These are phyloP conservation scores for Melanotaenia trifasciata DNA, from an alignment of 2,797 vertebrate genomes.

Conservation along the genomic window DNA sequence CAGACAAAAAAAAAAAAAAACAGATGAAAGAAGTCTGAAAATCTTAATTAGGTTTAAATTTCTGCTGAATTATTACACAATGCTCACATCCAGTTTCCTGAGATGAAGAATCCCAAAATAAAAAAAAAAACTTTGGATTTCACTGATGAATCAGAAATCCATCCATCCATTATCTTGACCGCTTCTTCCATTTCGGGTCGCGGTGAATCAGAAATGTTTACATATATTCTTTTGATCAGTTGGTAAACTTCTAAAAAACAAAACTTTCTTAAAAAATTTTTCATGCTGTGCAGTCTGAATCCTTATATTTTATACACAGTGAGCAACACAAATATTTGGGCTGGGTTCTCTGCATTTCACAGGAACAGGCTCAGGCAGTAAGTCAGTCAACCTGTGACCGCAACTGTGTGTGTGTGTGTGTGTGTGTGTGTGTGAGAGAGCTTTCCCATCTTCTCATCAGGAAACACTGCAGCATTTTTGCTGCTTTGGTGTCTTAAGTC, in stretches of 20 bases:
- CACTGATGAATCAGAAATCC: neutral
- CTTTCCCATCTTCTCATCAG: conserved; percentile 62
- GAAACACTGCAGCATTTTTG: conserved; percentile 56
- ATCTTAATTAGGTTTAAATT: conserved; percentile 26
- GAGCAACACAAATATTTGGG: conserved; percentile 30
- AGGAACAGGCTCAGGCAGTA: conserved; percentile 59
- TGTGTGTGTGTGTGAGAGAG: conserved; percentile 27
- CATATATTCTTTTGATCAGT: neutral
- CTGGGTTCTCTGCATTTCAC: conserved; percentile 47
- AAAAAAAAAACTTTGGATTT: neutral
- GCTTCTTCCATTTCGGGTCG: no score
- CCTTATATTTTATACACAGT: conserved; percentile 4
- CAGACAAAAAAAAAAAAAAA: conserved; percentile 49
- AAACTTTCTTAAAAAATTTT: conserved; percentile 1
- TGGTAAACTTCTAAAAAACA: neutral
- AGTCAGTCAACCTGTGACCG: conserved; percentile 31
- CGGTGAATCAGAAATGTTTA: neutral
- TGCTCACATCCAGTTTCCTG: neutral
- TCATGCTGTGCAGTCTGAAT: neutral
- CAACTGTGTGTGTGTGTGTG: conserved; percentile 29
- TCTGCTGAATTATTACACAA: neutral
- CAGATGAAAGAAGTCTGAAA: conserved; percentile 2
- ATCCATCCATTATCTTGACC: no score
- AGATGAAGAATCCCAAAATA: neutral
- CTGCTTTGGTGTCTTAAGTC: conserved; percentile 64